These are phyloP conservation scores for Lasius fuliginosus DNA, from an alignment of 2,888 invertebrate genomes.

Conservation along the genomic window DNA sequence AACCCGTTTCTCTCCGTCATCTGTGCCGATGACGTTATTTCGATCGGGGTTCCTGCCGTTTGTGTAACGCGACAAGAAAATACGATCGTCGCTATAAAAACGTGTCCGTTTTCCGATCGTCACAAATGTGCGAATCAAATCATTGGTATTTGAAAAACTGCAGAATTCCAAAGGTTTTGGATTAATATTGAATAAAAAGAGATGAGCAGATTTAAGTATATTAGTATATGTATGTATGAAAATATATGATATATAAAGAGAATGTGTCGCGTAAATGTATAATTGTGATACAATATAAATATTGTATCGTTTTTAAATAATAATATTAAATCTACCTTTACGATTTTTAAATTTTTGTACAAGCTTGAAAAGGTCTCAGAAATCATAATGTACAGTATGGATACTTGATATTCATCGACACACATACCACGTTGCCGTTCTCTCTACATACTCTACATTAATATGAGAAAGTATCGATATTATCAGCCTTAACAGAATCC, in stretches of 20 bases:
- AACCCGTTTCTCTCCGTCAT: constrained; percentile 43
- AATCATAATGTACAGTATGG: not conserved
- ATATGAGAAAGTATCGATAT: not conserved
- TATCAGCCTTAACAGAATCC: not conserved
- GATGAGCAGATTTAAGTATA: not conserved
- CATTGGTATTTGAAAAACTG: not conserved
- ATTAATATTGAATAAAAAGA: not conserved
- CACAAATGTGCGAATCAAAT: not conserved
- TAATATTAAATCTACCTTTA: not conserved
- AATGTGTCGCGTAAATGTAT: not conserved
- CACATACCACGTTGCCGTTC: not conserved
- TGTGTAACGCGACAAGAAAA: constrained; percentile 18
- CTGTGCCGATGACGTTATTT: constrained; percentile 40
- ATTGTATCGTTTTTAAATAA: not conserved
- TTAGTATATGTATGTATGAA: not conserved
- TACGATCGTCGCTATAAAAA: constrained; percentile 3
- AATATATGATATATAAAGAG: not conserved
- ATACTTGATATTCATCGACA: constrained; percentile 3
- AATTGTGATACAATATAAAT: not conserved
- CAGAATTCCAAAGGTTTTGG: not conserved
- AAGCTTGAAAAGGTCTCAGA: not conserved
- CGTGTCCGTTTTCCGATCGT: constrained; percentile 7
- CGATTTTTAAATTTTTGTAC: not conserved
- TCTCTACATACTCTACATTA: not conserved
- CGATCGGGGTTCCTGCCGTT: not conserved